Percentiles rank a stretch among this genome's conserved stretches.
Evolutionary conservation across 2,888 invertebrate genomes (phyloP).

Genomic region (Spilosoma lubricipeda): DNA sequence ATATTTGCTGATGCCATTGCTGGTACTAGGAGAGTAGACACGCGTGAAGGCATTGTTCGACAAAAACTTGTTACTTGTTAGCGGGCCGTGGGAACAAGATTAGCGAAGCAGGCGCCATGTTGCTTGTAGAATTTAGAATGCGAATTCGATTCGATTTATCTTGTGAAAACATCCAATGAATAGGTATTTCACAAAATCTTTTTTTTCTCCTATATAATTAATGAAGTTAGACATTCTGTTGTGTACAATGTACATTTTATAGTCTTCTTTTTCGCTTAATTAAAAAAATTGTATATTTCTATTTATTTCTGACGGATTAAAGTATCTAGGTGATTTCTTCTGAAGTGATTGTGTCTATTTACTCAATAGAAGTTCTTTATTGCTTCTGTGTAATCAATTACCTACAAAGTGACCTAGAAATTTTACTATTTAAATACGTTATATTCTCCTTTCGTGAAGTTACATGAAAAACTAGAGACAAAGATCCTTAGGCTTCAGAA

Average conservation of each 20-base stretch:
- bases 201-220: neutral
- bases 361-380: too few species aligned
- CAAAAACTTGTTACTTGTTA: constrained; percentile 42
- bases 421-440: too few species aligned
- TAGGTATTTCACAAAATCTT: constrained; percentile 1
- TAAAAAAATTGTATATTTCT: neutral
- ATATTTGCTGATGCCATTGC: constrained; percentile 26
- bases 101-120: constrained; percentile 30
- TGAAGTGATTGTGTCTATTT: too few species aligned
- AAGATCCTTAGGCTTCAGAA: too few species aligned
- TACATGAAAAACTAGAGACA: too few species aligned
- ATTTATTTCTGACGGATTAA: neutral
- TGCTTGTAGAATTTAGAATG: constrained; percentile 36
- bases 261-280: neutral
- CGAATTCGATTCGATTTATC: constrained; percentile 30
- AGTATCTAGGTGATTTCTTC: neutral
- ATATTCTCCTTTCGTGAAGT: too few species aligned
- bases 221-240: neutral
- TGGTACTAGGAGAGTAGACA: constrained; percentile 24
- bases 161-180: constrained; percentile 9
- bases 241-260: neutral
- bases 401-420: too few species aligned
- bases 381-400: too few species aligned
- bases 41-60: constrained; percentile 49
- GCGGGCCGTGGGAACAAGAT: constrained; percentile 47